phyloP scores from a whole-genome alignment of 2,888 invertebrate genomes.

The Metacarcinus magister region DNA sequence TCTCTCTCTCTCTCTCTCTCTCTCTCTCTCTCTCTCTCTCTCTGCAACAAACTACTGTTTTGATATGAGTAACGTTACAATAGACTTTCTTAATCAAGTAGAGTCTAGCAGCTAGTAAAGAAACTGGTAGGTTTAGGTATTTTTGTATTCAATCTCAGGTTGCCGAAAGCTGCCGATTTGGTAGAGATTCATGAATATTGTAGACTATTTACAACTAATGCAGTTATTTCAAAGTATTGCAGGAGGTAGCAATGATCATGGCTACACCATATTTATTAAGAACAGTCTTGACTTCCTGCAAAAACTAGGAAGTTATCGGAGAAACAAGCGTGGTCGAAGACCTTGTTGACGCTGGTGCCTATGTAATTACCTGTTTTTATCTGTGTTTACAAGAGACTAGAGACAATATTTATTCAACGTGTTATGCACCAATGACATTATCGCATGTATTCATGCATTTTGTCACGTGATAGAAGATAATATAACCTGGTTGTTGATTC shows the following conservation, averaged over 20 bases:
- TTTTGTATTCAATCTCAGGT: conserved; percentile 36
- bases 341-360: background rate
- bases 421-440: background rate
- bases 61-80: background rate
- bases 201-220: background rate
- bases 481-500: background rate
- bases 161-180: background rate
- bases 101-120: background rate
- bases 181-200: background rate
- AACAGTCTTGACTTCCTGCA: background rate
- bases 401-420: background rate
- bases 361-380: background rate
- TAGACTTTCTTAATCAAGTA: background rate
- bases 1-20: conserved; percentile 30
- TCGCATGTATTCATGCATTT: background rate
- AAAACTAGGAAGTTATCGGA: background rate
- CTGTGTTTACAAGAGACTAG: background rate
- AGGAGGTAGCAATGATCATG: background rate
- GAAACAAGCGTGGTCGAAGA: background rate
- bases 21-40: conserved; percentile 11
- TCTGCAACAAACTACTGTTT: background rate
- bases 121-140: background rate
- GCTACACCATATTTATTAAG: background rate
- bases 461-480: background rate
- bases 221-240: background rate